A percentile compares a stretch with the other conserved stretches of the same genome.
These are phyloP conservation scores for Cochlearius cochlearius DNA, from an alignment of 2,113 vertebrate genomes.

Conservation along the genomic window DNA sequence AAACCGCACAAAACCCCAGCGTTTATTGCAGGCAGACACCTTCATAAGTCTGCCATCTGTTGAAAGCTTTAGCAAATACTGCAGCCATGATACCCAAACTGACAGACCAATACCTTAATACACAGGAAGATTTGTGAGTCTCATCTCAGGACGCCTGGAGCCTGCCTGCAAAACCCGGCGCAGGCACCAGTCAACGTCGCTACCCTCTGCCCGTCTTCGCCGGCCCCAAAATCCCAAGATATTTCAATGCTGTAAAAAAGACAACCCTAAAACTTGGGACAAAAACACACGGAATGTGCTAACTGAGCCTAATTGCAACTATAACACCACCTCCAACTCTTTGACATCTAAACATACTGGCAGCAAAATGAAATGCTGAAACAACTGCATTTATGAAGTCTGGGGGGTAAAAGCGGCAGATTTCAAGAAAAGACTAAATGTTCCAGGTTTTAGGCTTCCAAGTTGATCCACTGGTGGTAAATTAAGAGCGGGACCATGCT, in stretches of 20 bases:
- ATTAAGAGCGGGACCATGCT: neutral
- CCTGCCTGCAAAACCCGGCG: neutral
- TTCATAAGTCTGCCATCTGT: neutral
- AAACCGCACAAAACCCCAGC: neutral
- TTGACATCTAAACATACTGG: neutral
- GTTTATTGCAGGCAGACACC: neutral
- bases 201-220: too few relatives aligned
- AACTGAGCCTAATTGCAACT: neutral
- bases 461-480: neutral
- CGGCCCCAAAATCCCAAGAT: neutral
- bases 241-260: neutral
- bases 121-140: neutral
- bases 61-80: neutral
- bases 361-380: neutral
- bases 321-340: neutral
- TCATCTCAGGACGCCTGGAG: neutral
- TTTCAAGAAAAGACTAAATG: neutral
- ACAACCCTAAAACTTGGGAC: neutral
- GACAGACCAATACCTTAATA: neutral
- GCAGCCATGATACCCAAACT: neutral
- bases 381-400: neutral
- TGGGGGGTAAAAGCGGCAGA: neutral
- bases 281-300: neutral
- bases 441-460: neutral
- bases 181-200: neutral